A percentile compares a stretch with the other conserved stretches of the same genome.
These are phyloP conservation scores for Lagenorhynchus albirostris DNA, from an alignment of 2,113 vertebrate species.

Conservation along the genomic window DNA sequence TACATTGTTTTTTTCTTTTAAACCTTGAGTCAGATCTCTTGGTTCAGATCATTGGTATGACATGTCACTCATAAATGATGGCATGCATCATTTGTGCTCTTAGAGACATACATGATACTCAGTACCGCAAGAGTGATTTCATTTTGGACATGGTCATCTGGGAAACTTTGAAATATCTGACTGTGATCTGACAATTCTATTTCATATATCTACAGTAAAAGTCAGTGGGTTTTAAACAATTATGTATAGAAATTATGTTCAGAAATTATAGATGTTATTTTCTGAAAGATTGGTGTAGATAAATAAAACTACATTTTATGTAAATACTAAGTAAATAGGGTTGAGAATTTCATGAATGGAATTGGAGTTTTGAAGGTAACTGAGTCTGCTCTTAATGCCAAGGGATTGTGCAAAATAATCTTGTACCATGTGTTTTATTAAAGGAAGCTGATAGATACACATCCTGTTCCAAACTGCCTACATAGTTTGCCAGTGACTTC, in stretches of 20 bases:
- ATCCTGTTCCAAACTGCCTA: neutral
- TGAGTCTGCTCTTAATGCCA: neutral
- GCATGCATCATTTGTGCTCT: neutral
- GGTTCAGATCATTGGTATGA: neutral
- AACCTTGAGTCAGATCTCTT: neutral
- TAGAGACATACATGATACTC: neutral
- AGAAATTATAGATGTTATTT: neutral
- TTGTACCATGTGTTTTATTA: neutral
- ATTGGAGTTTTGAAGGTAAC: neutral
- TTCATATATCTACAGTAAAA: neutral
- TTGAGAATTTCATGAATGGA: slow-evolving; percentile 9
- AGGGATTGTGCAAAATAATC: neutral
- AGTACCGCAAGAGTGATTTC: neutral
- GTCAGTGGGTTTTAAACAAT: neutral
- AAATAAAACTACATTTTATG: neutral
- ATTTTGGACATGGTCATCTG: neutral
- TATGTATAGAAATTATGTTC: no score
- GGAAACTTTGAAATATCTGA: neutral
- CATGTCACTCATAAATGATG: neutral
- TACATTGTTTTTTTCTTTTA: neutral
- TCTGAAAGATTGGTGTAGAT: neutral
- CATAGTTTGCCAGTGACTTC: neutral
- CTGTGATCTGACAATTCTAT: neutral
- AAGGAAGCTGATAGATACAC: neutral
- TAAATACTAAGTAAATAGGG: neutral